A percentile compares a stretch with the other conserved stretches of the same genome.
These are phyloP conservation scores for Sarcoramphus papa DNA, from an alignment of 2,797 vertebrate genomes.

Conservation along the genomic window DNA sequence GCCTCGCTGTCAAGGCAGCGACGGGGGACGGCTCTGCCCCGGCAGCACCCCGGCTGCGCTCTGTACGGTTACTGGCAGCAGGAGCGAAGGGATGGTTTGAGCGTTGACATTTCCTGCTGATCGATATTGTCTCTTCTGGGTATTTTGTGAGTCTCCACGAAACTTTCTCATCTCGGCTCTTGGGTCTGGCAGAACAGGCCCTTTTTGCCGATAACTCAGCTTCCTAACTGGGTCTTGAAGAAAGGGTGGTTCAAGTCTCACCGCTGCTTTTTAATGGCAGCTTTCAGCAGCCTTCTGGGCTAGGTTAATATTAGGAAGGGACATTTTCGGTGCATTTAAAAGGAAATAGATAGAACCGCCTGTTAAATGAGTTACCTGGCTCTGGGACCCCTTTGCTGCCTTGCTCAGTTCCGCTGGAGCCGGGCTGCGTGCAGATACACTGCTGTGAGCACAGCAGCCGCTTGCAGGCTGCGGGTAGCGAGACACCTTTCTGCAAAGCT, in stretches of 20 bases:
- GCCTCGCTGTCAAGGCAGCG: rapidly evolving
- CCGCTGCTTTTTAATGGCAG: neutral
- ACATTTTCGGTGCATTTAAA: neutral
- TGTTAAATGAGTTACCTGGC: neutral
- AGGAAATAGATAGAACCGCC: neutral
- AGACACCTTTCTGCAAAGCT: neutral
- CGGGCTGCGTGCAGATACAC: rapidly evolving
- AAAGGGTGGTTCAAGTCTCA: neutral
- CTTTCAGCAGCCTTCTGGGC: neutral
- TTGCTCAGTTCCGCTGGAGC: rapidly evolving
- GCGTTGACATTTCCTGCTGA: neutral
- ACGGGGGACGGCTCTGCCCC: rapidly evolving
- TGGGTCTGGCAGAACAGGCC: neutral
- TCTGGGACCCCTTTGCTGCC: neutral
- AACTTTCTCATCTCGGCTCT: neutral
- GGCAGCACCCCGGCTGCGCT: neutral
- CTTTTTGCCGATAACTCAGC: neutral
- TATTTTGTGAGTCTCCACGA: neutral
- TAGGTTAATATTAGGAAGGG: neutral
- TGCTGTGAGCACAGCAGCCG: neutral
- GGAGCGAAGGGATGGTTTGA: neutral
- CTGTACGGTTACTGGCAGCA: neutral
- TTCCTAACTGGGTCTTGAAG: neutral
- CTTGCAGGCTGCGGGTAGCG: neutral
- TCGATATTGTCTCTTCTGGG: neutral